phyloP scores from a whole-genome alignment of 37 sponge, comb jelly and placozoan genomes.

The Corticium candelabrum region DNA sequence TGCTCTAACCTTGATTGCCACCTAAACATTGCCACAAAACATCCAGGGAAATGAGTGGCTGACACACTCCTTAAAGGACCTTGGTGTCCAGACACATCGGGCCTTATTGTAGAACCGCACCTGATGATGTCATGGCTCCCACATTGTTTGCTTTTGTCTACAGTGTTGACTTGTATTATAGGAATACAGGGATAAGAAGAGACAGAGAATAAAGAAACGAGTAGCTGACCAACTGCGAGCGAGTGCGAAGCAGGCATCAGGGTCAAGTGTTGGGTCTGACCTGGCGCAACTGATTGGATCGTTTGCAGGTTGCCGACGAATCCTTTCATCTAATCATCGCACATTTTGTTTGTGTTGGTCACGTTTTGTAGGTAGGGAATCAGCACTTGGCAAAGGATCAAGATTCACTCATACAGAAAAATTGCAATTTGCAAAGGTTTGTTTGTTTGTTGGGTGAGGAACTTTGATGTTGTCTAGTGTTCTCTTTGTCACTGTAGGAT shows the following conservation, averaged over 20 bases:
- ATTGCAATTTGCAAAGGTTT: constrained; percentile 70
- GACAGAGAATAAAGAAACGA: constrained; percentile 44
- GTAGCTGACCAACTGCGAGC: constrained; percentile 55
- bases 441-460: background rate
- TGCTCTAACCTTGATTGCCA: no score
- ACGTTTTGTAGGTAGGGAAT: background rate
- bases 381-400: constrained; percentile 44
- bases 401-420: constrained; percentile 79
- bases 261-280: constrained; percentile 20
- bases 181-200: constrained; percentile 62
- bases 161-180: background rate
- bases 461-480: no score
- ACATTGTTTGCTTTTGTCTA: no score
- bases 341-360: background rate
- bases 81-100: no score
- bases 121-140: no score
- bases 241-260: constrained; percentile 13
- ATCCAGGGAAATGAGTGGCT: no score
- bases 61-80: no score
- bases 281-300: constrained; percentile 46
- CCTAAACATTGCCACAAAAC: no score
- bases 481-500: background rate
- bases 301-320: no score
- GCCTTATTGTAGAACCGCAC: no score
- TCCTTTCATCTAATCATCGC: no score